Base-by-base conservation (phyloP, 2,888 invertebrate species). In the Andrena haemorrhoa region DNA sequence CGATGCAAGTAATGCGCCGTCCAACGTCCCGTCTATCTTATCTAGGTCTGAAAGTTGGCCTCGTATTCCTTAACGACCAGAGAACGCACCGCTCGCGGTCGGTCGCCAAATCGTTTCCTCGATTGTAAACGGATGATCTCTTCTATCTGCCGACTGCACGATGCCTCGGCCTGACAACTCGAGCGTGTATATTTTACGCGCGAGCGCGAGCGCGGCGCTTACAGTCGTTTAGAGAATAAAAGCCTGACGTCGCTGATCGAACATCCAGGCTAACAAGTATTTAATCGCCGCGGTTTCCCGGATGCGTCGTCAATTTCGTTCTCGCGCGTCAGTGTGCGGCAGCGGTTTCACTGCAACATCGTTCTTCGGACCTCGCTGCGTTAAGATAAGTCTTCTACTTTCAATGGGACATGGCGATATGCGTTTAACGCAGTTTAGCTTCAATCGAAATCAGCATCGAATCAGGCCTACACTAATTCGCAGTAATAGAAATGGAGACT, bases 31-130 rank as follows among this genome's bases (percentile, higher is more conserved):
- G 33, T 41, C n/a, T 31, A 53, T 70, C 69, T 69, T 58, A 75
- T 79, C 64, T 58, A 56, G 49, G 64, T 35, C 31, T 41, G 49
- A 26, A 61, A 61, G 66, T 47, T 56, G 31, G 53, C 35, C 51
- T 63, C 47, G 33, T 47, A 26, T 68, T 68, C 47, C n/a, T 26
- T 31, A 20, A 68, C 49, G 47, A 65, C 12, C 64, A 64, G 64
- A 73, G 61, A 66, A 29, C 31, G 23, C 35, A 29, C 35, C 51
- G 56, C 16, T 20, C 29, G 29, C 26, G 6, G 20, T 23, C 4
- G 47, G 20, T 2, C 23, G 47, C 49, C 41, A 53, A 69, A 80
- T 80, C 72, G 77, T 41, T 69, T 60, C 80, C 72, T 58, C 58
- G 72, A 72, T 72, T 41, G 29, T 23, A 26, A 49, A 12, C 72